Evolutionary conservation across 2,888 invertebrate genomes (phyloP).

Genomic region (Cryptocephalus moraei): DNA sequence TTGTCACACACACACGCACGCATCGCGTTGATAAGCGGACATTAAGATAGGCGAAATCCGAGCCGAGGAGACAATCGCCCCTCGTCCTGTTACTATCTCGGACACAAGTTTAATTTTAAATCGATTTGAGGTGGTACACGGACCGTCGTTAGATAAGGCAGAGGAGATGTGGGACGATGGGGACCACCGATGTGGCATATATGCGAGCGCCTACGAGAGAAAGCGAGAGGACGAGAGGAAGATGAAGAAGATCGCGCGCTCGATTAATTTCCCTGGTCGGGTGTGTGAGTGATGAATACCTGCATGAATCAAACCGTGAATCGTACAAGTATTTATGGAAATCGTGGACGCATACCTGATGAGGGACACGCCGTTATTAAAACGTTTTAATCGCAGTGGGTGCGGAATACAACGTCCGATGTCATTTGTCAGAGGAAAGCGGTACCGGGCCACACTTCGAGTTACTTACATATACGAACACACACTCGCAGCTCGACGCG

Average conservation of each 20-base stretch:
- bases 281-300: too few relatives aligned
- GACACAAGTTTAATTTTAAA: constrained; percentile 40
- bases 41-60: constrained; percentile 35
- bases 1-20: too few relatives aligned
- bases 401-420: too few relatives aligned
- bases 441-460: too few relatives aligned
- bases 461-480: too few relatives aligned
- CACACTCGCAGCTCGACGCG: too few relatives aligned
- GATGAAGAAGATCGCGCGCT: background rate
- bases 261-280: background rate
- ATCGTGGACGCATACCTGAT: too few relatives aligned
- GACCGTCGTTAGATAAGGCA: constrained; percentile 33
- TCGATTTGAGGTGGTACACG: constrained; percentile 36
- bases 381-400: too few relatives aligned
- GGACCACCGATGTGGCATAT: constrained; percentile 13
- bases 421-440: too few relatives aligned
- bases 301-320: too few relatives aligned
- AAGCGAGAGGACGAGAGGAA: background rate
- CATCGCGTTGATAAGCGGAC: constrained; percentile 30
- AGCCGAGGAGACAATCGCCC: constrained; percentile 23
- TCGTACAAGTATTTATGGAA: too few relatives aligned
- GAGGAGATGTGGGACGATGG: constrained; percentile 12
- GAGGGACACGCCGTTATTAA: too few relatives aligned
- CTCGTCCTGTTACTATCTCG: constrained; percentile 26
- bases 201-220: constrained; percentile 8